Base-by-base conservation (phyloP, 2,113 vertebrate species). In the Microcebus griseorufus region DNA sequence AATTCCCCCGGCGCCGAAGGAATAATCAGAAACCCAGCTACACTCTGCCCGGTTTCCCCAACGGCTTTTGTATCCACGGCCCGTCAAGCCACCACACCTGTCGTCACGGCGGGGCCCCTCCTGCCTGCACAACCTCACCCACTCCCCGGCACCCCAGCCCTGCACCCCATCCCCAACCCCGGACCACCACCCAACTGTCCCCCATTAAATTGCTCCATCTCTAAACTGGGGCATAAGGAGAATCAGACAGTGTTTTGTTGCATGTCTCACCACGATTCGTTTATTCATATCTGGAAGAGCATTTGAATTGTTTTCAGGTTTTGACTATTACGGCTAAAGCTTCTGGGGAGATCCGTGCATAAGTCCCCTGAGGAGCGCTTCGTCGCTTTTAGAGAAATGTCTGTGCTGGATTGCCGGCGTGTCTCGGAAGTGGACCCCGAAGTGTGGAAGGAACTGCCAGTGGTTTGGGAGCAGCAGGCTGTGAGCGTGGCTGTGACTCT, bases 261-360 rank as follows among this genome's bases (percentile, higher is more conserved):
- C 10, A 1, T 5, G 8, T 42, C 81, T 39, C 32, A 32, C 25
- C 16, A 0, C 2, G 2, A 8, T 34, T 32, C 14, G 2, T 14
- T 14, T 65, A 14, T 14, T 65, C 64, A 34, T 65, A 6, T 67
- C 64, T 67, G 17, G 32, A 67, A 67, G 64, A 34, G 16, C 64
- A 34, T 34, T 67, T 34, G 64, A 3, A 17, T 34, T 34, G 32
- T 16, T 67, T 67, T 17, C 64, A 67, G 64, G 64, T 67, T 16
- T 67, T 34, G 32, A 67, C 64, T 67, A 17, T 34, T 67, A 67
- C 13, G 14, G 16, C 12, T 67, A 16, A 65, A 65, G 29, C 62
- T 29, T 13, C 27, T 29, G 23, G 62, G 62, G 11, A 29, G 64
- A 65, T 65, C 12, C 29, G 2, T 32, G 27, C 13, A 3, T 34